Conservation (phyloP, 2,797 vertebrate genomes). For the Hozukius guyotensis region DNA sequence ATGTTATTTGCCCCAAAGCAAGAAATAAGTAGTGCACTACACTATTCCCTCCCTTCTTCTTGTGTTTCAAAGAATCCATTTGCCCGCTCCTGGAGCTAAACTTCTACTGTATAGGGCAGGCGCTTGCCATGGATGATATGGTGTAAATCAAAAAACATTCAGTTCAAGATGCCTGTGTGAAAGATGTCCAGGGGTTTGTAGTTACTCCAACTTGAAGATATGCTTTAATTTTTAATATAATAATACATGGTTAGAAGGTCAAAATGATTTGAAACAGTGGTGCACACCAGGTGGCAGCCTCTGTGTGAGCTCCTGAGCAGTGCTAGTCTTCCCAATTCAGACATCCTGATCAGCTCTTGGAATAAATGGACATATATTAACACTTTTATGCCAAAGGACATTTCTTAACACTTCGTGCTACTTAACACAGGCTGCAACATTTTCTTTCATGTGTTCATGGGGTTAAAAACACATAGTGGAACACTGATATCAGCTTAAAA, state of each 20-base stretch:
- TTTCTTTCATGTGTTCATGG: neutral
- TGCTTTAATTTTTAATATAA: conserved; percentile 9
- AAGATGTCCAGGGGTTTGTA: conserved; percentile 2
- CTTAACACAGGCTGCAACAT: neutral
- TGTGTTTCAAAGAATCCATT: conserved; percentile 51
- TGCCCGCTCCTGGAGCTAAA: conserved; percentile 33
- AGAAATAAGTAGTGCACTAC: conserved; percentile 23
- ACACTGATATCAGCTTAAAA: neutral
- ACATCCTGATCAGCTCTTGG: neutral
- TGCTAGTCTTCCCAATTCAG: neutral
- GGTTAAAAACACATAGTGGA: neutral
- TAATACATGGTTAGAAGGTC: neutral
- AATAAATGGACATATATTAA: conserved; percentile 8
- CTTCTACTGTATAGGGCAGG: neutral
- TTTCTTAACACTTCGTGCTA: neutral
- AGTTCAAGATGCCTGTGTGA: conserved; percentile 11
- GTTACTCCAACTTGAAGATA: neutral
- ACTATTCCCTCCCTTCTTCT: conserved; percentile 19
- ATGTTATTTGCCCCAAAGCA: conserved; percentile 56
- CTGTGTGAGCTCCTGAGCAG: neutral
- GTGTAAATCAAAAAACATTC: conserved; percentile 38
- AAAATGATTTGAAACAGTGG: neutral
- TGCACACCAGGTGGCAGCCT: neutral
- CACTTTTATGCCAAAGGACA: neutral
- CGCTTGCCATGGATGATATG: neutral